Base-by-base conservation (phyloP, 1,140 invertebrate genomes). In the Potamilus streckersoni region DNA sequence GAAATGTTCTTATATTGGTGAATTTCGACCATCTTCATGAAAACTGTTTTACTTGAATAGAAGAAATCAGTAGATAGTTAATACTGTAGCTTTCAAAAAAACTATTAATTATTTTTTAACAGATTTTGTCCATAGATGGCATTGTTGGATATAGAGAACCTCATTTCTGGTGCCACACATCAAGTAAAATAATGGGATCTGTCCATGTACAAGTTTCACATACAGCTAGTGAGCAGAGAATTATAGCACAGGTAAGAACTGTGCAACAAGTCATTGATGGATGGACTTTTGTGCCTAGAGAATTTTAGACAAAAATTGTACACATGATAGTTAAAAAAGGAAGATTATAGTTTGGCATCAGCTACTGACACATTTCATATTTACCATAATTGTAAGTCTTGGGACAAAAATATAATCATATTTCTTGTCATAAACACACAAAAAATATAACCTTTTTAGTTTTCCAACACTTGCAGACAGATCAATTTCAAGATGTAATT, bases 111-210 rank as follows among this genome's bases (percentile, higher is more conserved):
- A 31, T 67, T 62, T 62, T 80, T 38, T 74, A 80, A n/a, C 80
- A 91, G 90, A 79, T 91, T 17, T 71, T 90, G 49, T 79, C 85
- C 15, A 79, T 91, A 71, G 90, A 91, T 56, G 91, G 90, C 13
- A 88, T 92, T 19, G 65, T 88, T 60, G 85, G 89, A 6, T 91
- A 90, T 76, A 82, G 89, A 76, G 85, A 89, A 27, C 90, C 89
- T 38, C 86, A 91, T 73, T 89, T 91, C 79, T 92, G 91, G 91
- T 83, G 83, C 63, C 90, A 91, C 77, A 89, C 90, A 5, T 84
- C 89, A 8, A 82, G 82, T 67, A 86, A 90, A 64, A 80, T 88
- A 20, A 83, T 85, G 69, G 91, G 89, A 5, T 89, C 84, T 27
- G 75, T 92, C 60, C 90, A 91, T 76, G 80, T 91, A 60, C 90